These are phyloP conservation scores for Bombyx mori DNA, from an alignment of 1,140 invertebrate genomes.

Conservation along the genomic window ASM3026992v2 NC_085110.1:14647001-14647500, in stretches of 20 bases:
- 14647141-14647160: constrained; percentile 34
- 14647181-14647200: constrained; percentile 3
- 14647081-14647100: constrained; percentile 19
- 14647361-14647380: constrained; percentile 25
- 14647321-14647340: constrained; percentile 15
- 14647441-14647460: constrained; percentile 44
- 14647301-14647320: constrained; percentile 1
- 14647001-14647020: constrained; percentile 49
- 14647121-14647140: constrained; percentile 31
- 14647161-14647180: constrained; percentile 8
- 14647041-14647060: constrained; percentile 2
- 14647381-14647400: constrained; percentile 30
- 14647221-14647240: constrained; percentile 11
- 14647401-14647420: constrained; percentile 36
- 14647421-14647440: constrained; percentile 23
- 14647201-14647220: constrained; percentile 17
- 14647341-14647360: constrained; percentile 5
- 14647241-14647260: constrained; percentile 13
- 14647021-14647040: constrained; percentile 11
- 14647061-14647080: not conserved
- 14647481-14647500: constrained; percentile 38
- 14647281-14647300: constrained; percentile 10
- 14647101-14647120: constrained; percentile 33
- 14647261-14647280: not conserved
- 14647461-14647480: constrained; percentile 32